Base-by-base conservation (phyloP, 2,113 vertebrate species). In the Heliornis fulica region DNA sequence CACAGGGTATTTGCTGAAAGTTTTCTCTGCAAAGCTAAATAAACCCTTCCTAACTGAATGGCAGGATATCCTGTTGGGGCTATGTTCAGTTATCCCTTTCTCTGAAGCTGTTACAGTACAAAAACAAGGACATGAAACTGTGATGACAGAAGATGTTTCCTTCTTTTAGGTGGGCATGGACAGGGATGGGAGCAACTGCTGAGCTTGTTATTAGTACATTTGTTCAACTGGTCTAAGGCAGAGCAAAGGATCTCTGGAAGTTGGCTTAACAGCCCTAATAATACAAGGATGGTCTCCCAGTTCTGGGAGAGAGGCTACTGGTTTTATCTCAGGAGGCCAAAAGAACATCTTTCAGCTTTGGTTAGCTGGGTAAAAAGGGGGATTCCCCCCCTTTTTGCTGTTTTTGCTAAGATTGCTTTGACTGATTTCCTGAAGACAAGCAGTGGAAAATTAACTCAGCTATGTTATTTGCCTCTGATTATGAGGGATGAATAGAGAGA, bases 11-110 rank as follows among this genome's bases (percentile, higher is more conserved):
- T 90, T 68, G 69, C 84, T 38, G 87, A 77, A 78, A 89, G 41
- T 20, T 82, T 93, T 85, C 41, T 21, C 82, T 89, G 68, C 60
- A 66, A 76, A 88, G 87, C 92, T 71, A 88, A 87, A 95, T 97
- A 96, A 97, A 95, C 36, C 60, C 54, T 96, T 90, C 88, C 95
- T 50, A 63, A 61, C 51, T 93, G 94, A 97, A 97, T 98, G 95
- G 93, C 98, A 98, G 98, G 98, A 98, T 97, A 97, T 98, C 98
- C 98, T 98, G 97, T 82, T 15, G 12, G 92, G 91, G 70, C 75
- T 65, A 36, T 53, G 28, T 16, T 82, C 56, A 57, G 85, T 87
- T 92, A 74, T 77, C 82, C 72, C 53, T 90, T 54, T 95, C 90
- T 93, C 94, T 94, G 89, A 76, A 85, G 66, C 75, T 94, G 84